These are phyloP conservation scores for Drosophila meridionalis DNA, from an alignment of 2,888 invertebrate species.

Conservation along the genomic window DNA sequence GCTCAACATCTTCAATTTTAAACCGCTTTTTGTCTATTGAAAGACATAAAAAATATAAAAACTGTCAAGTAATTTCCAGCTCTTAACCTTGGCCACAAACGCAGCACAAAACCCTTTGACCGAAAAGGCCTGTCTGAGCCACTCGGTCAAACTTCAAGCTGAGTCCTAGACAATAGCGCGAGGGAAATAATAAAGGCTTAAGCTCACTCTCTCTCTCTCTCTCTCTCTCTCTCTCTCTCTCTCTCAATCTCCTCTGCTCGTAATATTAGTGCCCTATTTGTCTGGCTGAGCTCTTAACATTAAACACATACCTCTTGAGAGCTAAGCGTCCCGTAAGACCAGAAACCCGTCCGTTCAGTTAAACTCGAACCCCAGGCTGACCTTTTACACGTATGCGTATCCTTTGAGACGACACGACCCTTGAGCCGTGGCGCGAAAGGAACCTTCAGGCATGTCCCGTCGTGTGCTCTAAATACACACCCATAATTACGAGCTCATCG, in stretches of 20 bases:
- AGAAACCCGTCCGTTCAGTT: slow-evolving; percentile 3
- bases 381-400: slow-evolving; percentile 29
- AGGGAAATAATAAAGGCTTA: neutral
- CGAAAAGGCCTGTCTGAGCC: slow-evolving; percentile 1
- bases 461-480: slow-evolving; percentile 58
- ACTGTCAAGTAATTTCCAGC: neutral
- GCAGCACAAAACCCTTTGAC: neutral
- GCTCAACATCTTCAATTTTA: neutral
- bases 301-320: slow-evolving; percentile 7
- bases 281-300: slow-evolving; percentile 6
- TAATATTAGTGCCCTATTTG: neutral
- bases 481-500: slow-evolving; percentile 71
- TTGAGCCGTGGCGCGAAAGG: neutral
- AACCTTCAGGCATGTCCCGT: slow-evolving; percentile 51
- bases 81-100: neutral
- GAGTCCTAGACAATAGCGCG: slow-evolving; percentile 1
- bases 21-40: neutral
- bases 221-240: neutral
- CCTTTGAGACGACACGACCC: slow-evolving; percentile 9
- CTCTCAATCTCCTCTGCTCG: neutral
- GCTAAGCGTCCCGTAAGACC: neutral
- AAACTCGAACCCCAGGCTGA: slow-evolving; percentile 17
- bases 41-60: neutral
- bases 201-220: neutral
- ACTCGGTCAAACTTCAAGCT: slow-evolving; percentile 1